Conservation (phyloP, 2,797 vertebrate genomes). For the Danio tinwini region DNA sequence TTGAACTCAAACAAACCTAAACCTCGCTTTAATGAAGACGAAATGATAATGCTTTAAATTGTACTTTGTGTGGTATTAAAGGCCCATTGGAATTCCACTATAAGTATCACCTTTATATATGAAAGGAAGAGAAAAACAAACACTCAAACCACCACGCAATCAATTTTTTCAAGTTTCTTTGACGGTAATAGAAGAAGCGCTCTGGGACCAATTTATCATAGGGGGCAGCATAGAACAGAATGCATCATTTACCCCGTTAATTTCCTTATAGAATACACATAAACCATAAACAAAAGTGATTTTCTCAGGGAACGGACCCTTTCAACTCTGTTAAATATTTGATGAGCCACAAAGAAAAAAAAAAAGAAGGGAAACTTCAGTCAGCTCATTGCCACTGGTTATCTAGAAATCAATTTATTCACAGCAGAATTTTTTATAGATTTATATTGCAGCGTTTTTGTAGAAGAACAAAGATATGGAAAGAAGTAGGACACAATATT, state of each 20-base stretch:
- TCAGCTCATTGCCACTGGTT: slow-evolving; percentile 7
- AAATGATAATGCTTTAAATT: slow-evolving; percentile 1
- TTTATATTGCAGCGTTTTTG: not conserved
- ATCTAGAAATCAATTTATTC: slow-evolving; percentile 7
- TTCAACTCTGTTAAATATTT: slow-evolving; percentile 52
- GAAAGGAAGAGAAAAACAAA: not conserved
- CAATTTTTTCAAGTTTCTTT: slow-evolving; percentile 31
- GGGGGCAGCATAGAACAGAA: slow-evolving; percentile 10
- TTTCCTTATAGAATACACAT: slow-evolving; percentile 25
- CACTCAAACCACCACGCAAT: slow-evolving; percentile 7
- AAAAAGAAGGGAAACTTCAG: not conserved
- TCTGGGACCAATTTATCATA: slow-evolving; percentile 40
- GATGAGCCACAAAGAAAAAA: slow-evolving; percentile 24
- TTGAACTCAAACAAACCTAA: not conserved
- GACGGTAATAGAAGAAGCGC: slow-evolving; percentile 19
- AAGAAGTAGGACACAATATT: not conserved
- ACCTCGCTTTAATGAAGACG: not conserved
- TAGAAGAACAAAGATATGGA: not conserved
- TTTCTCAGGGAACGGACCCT: slow-evolving; percentile 34
- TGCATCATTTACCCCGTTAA: slow-evolving; percentile 31
- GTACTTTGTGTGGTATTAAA: not conserved
- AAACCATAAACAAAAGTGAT: slow-evolving; percentile 36
- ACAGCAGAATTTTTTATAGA: slow-evolving; percentile 9
- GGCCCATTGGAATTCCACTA: not conserved
- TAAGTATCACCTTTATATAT: not conserved